These are phyloP conservation scores for Herpailurus yagouaroundi DNA, from an alignment of 2,113 vertebrate genomes.

Conservation along the genomic window DNA sequence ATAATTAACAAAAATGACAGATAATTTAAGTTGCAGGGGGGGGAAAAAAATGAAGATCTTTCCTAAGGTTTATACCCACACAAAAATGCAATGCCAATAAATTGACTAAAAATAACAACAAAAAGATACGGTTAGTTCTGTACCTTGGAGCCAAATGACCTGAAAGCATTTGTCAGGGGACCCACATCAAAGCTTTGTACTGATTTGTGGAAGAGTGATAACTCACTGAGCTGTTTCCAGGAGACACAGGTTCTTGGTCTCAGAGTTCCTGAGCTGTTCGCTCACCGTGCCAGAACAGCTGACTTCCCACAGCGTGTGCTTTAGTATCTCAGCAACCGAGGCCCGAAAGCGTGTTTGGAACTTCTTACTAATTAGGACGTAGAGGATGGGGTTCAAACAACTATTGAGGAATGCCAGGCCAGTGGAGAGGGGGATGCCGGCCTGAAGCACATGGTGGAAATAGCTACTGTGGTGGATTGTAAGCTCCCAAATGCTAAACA, in stretches of 20 bases:
- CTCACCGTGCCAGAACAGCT: constrained; percentile 91
- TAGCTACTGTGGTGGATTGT: constrained; percentile 85
- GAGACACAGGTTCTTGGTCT: constrained; percentile 62
- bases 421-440: constrained; percentile 93
- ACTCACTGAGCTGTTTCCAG: constrained; percentile 83
- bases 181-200: background rate
- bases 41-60: background rate
- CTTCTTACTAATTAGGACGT: constrained; percentile 93
- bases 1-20: constrained; percentile 11
- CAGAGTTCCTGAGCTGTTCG: constrained; percentile 85
- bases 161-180: background rate
- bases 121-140: background rate
- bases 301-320: constrained; percentile 92
- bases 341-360: constrained; percentile 88
- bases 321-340: constrained; percentile 91
- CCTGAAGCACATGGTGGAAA: constrained; percentile 86
- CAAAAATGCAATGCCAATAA: background rate
- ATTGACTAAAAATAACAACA: background rate
- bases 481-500: constrained; percentile 94
- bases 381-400: constrained; percentile 96
- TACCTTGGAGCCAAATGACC: constrained; percentile 9
- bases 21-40: background rate
- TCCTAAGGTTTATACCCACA: background rate
- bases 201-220: background rate
- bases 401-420: constrained; percentile 97